Evolutionary conservation across 2,888 invertebrate species (phyloP).

Genomic region (Danaus chrysippus): DNA sequence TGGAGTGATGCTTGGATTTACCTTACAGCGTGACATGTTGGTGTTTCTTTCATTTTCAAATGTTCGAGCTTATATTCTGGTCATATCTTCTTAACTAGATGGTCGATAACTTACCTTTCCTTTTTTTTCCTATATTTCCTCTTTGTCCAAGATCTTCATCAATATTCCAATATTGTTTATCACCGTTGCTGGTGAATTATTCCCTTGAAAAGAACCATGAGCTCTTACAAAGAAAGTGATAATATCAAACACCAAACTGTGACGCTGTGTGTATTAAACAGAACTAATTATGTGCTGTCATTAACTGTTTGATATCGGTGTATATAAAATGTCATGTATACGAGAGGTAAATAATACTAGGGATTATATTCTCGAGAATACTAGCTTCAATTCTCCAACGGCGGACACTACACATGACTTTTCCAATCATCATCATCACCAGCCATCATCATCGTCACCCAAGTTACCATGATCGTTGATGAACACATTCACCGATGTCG

Average conservation of each 20-base stretch:
- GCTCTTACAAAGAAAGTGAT: background rate
- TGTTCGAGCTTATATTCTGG: too few species aligned
- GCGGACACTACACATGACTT: slow-evolving; percentile 69
- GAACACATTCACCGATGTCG: slow-evolving; percentile 28
- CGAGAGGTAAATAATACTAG: slow-evolving; percentile 19
- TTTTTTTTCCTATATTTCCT: too few species aligned
- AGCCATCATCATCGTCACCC: slow-evolving; percentile 39
- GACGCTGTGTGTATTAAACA: slow-evolving; percentile 15
- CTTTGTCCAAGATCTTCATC: too few species aligned
- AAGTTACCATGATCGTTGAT: slow-evolving; percentile 21
- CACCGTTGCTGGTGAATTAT: too few species aligned
- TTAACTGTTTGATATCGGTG: slow-evolving; percentile 15
- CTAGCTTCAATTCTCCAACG: slow-evolving; percentile 42
- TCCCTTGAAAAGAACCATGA: too few species aligned
- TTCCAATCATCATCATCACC: slow-evolving; percentile 47
- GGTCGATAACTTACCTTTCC: too few species aligned
- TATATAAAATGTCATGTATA: slow-evolving; percentile 16
- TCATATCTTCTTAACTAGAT: too few species aligned
- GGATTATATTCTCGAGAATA: slow-evolving; percentile 21
- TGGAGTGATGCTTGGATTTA: slow-evolving; percentile 26
- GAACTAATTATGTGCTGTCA: slow-evolving; percentile 29
- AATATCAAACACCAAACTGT: slow-evolving; percentile 14
- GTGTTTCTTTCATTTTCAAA: background rate
- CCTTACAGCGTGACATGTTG: background rate
- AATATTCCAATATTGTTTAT: too few species aligned